These are phyloP conservation scores for Cirrhinus mrigala DNA, from an alignment of 2,797 vertebrate species.

Conservation along the genomic window DNA sequence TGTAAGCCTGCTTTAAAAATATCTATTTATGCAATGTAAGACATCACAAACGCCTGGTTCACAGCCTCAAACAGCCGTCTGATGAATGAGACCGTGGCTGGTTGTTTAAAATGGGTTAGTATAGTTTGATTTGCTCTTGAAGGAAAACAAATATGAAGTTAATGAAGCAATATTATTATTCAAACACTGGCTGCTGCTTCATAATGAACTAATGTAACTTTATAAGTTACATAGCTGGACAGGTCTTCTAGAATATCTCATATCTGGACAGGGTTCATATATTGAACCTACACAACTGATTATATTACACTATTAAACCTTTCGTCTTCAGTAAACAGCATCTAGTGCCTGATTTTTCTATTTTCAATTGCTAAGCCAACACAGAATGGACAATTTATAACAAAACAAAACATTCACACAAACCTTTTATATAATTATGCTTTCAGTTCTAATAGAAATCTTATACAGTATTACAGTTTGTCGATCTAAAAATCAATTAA, in stretches of 20 bases:
- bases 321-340: not conserved
- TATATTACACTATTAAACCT: not conserved
- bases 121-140: not conserved
- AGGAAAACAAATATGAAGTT: conserved; percentile 24
- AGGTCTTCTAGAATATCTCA: not conserved
- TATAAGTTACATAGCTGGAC: not conserved
- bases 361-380: not conserved
- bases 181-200: not conserved
- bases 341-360: not conserved
- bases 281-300: not conserved
- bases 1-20: not conserved
- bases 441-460: no score
- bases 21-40: not conserved
- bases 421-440: no score
- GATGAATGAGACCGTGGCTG: not conserved
- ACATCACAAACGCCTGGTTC: not conserved
- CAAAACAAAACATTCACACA: no score
- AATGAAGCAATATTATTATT: conserved; percentile 30
- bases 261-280: not conserved
- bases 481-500: not conserved
- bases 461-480: no score
- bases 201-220: conserved; percentile 2
- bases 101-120: not conserved
- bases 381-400: no score
- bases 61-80: not conserved